Base-by-base conservation (phyloP, 2,888 invertebrate species). In the Abscondita cerata region DNA sequence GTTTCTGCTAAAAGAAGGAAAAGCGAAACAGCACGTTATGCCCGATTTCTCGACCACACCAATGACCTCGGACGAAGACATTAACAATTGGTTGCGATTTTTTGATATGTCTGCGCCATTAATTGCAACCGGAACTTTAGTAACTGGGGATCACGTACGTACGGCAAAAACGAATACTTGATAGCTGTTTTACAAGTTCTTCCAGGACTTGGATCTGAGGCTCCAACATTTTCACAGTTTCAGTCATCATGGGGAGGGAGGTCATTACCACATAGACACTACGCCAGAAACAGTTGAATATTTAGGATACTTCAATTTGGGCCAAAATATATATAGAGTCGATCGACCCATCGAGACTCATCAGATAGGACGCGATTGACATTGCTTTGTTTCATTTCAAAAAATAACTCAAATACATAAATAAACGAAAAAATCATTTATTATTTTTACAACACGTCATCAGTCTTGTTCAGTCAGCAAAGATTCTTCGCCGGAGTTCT, bases 221-320 rank as follows among this genome's bases (percentile, higher is more conserved):
- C 87, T 95, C 66, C 97, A 98, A 81, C 98, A 98, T 83, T 98
- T 98, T 80, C 98, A 98, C 81, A 95, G 95, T 76, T 94, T 92
- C 80, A 90, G 92, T 69, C 82, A 86, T 74, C 89, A 89, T 78
- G 91, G 90, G 59, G 89, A 91, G 83, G 95, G 93, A 68, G 98
- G 98, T 0, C 98, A 99, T 84, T 99, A 98, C 83, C 98, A 99
- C 82, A 90, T 90, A 78, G 98, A 99, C 82, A 92, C 91, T 6
- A 94, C 95, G 25, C 97, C 98, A 0, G 89, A 89, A 6, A 83
- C 78, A n/a, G 95, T 87, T 8, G 90, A 92, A 76, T 97, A 99
- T 82, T 86, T 93, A 75, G 98, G 92, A 0, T 98, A 95, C 83
- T 94, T 98, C 78, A 89, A 87, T 74, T 81, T 92, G 40, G 96